A percentile compares a stretch with the other conserved stretches of the same genome.
phyloP scores from a whole-genome alignment of 2,888 invertebrate species.

The Phortica okadai region DNA sequence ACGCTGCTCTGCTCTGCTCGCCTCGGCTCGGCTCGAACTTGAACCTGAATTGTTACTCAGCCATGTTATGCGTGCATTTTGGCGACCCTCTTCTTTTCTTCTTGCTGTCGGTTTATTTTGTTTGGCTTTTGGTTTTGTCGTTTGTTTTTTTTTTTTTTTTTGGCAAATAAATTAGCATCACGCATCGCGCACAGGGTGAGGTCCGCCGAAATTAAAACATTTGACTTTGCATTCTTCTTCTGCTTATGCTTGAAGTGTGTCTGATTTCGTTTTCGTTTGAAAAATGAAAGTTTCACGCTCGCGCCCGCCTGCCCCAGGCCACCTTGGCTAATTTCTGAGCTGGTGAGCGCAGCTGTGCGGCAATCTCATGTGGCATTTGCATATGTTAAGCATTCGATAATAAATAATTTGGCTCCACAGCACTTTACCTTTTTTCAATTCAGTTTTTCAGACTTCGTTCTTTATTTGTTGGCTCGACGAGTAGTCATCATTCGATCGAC shows the following conservation, averaged over 20 bases:
- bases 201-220: slow-evolving; percentile 61
- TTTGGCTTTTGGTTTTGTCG: slow-evolving; percentile 31
- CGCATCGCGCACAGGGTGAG: slow-evolving; percentile 59
- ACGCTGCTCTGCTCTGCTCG: not conserved
- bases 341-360: slow-evolving; percentile 49
- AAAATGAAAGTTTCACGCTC: slow-evolving; percentile 65
- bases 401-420: slow-evolving; percentile 14
- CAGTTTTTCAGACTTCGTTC: not conserved
- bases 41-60: slow-evolving; percentile 60
- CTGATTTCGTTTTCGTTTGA: slow-evolving; percentile 52
- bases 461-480: not conserved
- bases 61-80: slow-evolving; percentile 36
- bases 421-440: slow-evolving; percentile 16
- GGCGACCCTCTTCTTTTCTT: slow-evolving; percentile 4
- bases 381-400: slow-evolving; percentile 18
- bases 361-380: slow-evolving; percentile 62
- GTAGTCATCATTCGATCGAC: not conserved
- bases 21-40: slow-evolving; percentile 49
- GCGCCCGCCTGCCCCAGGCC: not conserved
- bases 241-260: not conserved
- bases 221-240: slow-evolving; percentile 47
- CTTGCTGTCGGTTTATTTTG: slow-evolving; percentile 20
- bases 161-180: slow-evolving; percentile 65
- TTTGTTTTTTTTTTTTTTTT: not conserved
- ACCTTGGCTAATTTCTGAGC: slow-evolving; percentile 25